Evolutionary conservation across 2,797 vertebrate species (phyloP).

Genomic region (Chelon labrosus): DNA sequence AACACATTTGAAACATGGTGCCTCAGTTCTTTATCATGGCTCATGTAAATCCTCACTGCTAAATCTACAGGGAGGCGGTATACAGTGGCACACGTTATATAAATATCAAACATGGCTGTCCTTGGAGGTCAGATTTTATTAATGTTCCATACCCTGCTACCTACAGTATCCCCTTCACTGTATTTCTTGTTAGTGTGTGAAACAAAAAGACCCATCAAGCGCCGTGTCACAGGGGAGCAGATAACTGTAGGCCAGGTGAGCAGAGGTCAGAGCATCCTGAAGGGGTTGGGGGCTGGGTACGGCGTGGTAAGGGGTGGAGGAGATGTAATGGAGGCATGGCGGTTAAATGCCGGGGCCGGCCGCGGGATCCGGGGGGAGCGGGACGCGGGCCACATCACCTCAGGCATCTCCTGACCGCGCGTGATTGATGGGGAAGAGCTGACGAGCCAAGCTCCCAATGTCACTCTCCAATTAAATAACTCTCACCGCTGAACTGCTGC

Average conservation of each 20-base stretch:
- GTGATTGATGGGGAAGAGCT: constrained; percentile 84
- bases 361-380: constrained; percentile 33
- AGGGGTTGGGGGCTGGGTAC: neutral
- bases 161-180: constrained; percentile 9
- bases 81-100: neutral
- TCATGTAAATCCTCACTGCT: neutral
- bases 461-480: constrained; percentile 87
- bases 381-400: constrained; percentile 65
- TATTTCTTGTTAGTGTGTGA: constrained; percentile 60
- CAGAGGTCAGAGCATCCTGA: constrained; percentile 63
- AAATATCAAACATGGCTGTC: constrained; percentile 7
- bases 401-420: constrained; percentile 69
- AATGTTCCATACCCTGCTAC: constrained; percentile 17
- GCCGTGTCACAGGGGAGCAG: constrained; percentile 47
- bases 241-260: constrained; percentile 70
- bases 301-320: neutral
- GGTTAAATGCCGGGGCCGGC: constrained; percentile 57
- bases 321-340: constrained; percentile 52
- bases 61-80: neutral
- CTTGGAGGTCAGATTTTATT: constrained; percentile 55
- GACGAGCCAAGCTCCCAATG: constrained; percentile 82
- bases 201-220: constrained; percentile 63
- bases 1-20: no score
- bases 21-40: no score
- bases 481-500: constrained; percentile 74